Conservation (phyloP, 2,888 invertebrate genomes). For the Hyppa rectilinea region DNA sequence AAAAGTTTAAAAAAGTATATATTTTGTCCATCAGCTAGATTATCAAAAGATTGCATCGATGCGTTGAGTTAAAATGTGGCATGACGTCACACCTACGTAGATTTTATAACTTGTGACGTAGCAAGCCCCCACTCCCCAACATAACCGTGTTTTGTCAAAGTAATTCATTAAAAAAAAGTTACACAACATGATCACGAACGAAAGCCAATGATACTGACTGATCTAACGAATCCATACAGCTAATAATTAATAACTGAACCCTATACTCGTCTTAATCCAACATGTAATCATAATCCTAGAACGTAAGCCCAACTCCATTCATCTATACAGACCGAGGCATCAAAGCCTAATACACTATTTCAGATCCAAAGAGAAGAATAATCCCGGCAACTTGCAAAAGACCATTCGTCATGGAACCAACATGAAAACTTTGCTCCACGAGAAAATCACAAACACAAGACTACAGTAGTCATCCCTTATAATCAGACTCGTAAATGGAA, state of each 20-base stretch:
- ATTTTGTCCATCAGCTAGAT: no score
- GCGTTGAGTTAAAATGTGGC: no score
- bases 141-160: no score
- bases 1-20: no score
- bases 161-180: not conserved
- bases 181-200: not conserved
- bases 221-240: not conserved
- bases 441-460: slow-evolving; percentile 59
- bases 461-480: slow-evolving; percentile 56
- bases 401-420: slow-evolving; percentile 30
- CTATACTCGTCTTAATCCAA: not conserved
- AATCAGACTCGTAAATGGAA: slow-evolving; percentile 69
- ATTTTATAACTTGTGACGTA: no score
- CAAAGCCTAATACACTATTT: slow-evolving; percentile 11
- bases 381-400: slow-evolving; percentile 30
- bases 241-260: not conserved
- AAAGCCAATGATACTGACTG: not conserved
- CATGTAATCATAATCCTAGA: not conserved
- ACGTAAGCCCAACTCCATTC: slow-evolving; percentile 8
- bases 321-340: slow-evolving; percentile 13
- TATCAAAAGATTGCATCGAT: no score
- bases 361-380: slow-evolving; percentile 13
- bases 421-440: slow-evolving; percentile 48
- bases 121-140: no score
- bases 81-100: no score